Conservation (phyloP, 1,140 invertebrate species). For the Ips typographus region DNA sequence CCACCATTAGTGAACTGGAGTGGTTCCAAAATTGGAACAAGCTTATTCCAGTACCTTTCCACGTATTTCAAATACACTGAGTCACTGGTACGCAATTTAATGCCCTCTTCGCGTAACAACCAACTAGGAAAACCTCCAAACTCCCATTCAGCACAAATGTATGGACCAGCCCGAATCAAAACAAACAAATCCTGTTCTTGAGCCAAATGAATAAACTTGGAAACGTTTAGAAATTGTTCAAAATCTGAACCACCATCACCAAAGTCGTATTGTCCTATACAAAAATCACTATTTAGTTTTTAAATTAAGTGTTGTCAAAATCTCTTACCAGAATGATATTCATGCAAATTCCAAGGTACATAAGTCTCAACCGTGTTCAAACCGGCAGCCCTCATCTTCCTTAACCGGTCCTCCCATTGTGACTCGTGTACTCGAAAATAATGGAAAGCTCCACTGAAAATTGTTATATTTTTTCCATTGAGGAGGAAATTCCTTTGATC, state of each 20-base stretch:
- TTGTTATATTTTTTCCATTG: slow-evolving; percentile 46
- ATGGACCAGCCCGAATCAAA: slow-evolving; percentile 86
- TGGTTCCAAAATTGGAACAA: slow-evolving; percentile 55
- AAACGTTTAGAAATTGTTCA: slow-evolving; percentile 55
- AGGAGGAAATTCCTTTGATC: slow-evolving; percentile 44
- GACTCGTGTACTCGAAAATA: slow-evolving; percentile 83
- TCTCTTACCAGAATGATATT: slow-evolving; percentile 55
- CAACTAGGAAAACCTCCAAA: slow-evolving; percentile 51
- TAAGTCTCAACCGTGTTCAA: slow-evolving; percentile 92
- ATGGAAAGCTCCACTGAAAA: slow-evolving; percentile 77
- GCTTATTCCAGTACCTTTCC: slow-evolving; percentile 53
- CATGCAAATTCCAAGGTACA: slow-evolving; percentile 92
- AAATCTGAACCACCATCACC: slow-evolving; percentile 81
- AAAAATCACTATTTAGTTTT: slow-evolving; percentile 59
- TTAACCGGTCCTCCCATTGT: slow-evolving; percentile 48
- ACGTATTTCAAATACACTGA: slow-evolving; percentile 55
- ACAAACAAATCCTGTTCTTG: slow-evolving; percentile 80
- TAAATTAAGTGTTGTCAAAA: neutral
- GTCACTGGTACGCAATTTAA: slow-evolving; percentile 55
- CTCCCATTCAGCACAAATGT: slow-evolving; percentile 86
- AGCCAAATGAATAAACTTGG: slow-evolving; percentile 74
- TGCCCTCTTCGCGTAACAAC: slow-evolving; percentile 43
- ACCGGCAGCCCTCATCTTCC: slow-evolving; percentile 57
- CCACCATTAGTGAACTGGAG: slow-evolving; percentile 60
- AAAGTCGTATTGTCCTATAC: slow-evolving; percentile 61